These are phyloP conservation scores for Parnassius glacialis DNA, from an alignment of 2,888 invertebrate species.

Conservation along the genomic window DNA sequence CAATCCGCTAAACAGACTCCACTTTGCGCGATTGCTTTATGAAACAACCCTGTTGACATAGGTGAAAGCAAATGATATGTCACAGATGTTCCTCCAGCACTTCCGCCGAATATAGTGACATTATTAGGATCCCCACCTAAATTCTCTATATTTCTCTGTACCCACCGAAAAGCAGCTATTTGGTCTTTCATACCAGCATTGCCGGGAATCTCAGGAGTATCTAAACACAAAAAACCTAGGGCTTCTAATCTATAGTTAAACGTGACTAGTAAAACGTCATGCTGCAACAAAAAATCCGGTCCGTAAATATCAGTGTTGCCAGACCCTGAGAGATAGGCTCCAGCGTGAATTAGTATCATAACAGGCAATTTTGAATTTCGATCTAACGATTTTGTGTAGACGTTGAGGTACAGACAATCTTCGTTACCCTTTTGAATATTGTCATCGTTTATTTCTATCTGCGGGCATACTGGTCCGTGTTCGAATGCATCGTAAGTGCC, in stretches of 20 bases:
- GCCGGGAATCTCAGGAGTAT: conserved; percentile 56
- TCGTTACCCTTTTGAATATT: conserved; percentile 47
- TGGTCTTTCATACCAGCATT: conserved; percentile 68
- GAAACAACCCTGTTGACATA: conserved; percentile 63
- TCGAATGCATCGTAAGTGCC: conserved; percentile 53
- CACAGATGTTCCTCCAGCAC: conserved; percentile 60
- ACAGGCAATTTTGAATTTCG: conserved; percentile 51
- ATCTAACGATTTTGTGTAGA: conserved; percentile 49
- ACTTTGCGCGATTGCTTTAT: conserved; percentile 65
- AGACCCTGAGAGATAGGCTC: conserved; percentile 57
- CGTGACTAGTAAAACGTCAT: conserved; percentile 65
- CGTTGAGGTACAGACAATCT: conserved; percentile 60
- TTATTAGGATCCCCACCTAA: conserved; percentile 61
- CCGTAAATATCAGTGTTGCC: conserved; percentile 53
- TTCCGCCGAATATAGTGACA: conserved; percentile 66
- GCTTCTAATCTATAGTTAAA: conserved; percentile 62
- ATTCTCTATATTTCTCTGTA: conserved; percentile 51
- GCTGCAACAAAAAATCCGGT: conserved; percentile 58
- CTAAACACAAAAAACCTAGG: conserved; percentile 48
- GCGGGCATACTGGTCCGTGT: conserved; percentile 60
- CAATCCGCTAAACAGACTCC: conserved; percentile 47
- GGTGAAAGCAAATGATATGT: conserved; percentile 66
- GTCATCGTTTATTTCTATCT: conserved; percentile 41
- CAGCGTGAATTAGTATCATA: conserved; percentile 69
- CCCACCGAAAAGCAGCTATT: conserved; percentile 56